Percentiles rank a stretch among this genome's conserved stretches.
Conservation (phyloP, 2,888 invertebrate species). For the Cacoxenus indagator region DNA sequence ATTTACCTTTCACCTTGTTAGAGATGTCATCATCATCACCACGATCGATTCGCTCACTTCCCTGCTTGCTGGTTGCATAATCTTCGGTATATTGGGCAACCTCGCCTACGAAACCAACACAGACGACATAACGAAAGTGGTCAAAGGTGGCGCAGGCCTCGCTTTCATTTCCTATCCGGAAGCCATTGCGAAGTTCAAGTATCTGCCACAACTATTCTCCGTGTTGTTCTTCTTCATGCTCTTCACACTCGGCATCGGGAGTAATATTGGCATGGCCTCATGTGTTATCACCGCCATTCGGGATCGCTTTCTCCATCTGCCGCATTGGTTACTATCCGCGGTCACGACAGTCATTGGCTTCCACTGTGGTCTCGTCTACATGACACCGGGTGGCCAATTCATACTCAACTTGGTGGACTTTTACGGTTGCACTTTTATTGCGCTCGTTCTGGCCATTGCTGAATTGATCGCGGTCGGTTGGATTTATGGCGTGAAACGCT, state of each 20-base stretch:
- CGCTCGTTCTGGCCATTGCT: conserved; percentile 76
- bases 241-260: conserved; percentile 73
- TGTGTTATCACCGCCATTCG: conserved; percentile 71
- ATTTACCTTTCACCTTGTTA: conserved; percentile 58
- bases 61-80: conserved; percentile 84
- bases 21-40: conserved; percentile 86
- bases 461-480: conserved; percentile 81
- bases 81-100: conserved; percentile 87
- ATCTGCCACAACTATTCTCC: conserved; percentile 73
- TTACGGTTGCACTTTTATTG: conserved; percentile 83
- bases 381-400: conserved; percentile 81
- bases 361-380: conserved; percentile 75
- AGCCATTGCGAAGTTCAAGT: conserved; percentile 73
- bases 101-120: conserved; percentile 77
- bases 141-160: conserved; percentile 82
- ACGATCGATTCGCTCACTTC: conserved; percentile 87
- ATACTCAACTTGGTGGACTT: conserved; percentile 80
- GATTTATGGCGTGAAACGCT: conserved; percentile 81
- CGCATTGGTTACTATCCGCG: conserved; percentile 73
- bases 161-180: conserved; percentile 83
- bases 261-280: conserved; percentile 71
- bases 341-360: conserved; percentile 72
- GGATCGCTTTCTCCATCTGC: conserved; percentile 70
- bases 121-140: conserved; percentile 76
- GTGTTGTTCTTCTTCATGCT: conserved; percentile 75